phyloP scores from a whole-genome alignment of 2,888 invertebrate species.

The Monoplex corrugatus region DNA sequence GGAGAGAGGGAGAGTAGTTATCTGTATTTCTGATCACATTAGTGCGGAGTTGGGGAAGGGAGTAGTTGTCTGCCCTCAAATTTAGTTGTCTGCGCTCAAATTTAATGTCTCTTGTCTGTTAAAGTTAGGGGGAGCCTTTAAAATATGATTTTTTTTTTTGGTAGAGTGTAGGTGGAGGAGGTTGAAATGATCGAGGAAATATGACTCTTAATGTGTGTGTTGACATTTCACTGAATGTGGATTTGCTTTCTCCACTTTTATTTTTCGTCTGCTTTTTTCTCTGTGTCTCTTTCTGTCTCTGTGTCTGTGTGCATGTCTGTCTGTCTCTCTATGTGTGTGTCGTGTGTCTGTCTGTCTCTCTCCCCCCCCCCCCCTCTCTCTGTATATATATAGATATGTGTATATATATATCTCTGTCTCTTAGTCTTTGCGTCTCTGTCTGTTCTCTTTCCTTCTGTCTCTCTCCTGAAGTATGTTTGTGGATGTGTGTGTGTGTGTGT shows the following conservation, averaged over 20 bases:
- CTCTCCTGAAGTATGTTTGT: background rate
- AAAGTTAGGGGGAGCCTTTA: no score
- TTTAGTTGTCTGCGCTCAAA: no score
- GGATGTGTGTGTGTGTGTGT: background rate
- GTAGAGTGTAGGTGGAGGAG: no score
- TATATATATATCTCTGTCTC: background rate
- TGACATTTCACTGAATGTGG: no score
- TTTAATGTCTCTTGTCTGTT: no score
- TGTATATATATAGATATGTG: background rate
- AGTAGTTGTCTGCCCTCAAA: no score
- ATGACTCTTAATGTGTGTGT: no score
- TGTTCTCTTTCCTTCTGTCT: background rate
- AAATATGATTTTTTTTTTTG: no score
- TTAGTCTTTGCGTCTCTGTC: background rate
- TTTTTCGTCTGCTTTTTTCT: background rate
- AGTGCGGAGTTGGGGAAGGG: no score
- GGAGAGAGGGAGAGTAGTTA: no score
- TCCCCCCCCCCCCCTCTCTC: background rate
- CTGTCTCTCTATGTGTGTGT: background rate
- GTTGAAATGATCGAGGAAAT: no score
- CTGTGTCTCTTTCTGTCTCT: background rate
- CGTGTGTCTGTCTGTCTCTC: background rate
- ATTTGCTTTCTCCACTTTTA: background rate
- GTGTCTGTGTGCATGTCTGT: background rate
- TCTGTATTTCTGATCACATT: no score